Evolutionary conservation across 1,140 invertebrate species (phyloP).

Genomic region (Drosophila tsacasi): DNA sequence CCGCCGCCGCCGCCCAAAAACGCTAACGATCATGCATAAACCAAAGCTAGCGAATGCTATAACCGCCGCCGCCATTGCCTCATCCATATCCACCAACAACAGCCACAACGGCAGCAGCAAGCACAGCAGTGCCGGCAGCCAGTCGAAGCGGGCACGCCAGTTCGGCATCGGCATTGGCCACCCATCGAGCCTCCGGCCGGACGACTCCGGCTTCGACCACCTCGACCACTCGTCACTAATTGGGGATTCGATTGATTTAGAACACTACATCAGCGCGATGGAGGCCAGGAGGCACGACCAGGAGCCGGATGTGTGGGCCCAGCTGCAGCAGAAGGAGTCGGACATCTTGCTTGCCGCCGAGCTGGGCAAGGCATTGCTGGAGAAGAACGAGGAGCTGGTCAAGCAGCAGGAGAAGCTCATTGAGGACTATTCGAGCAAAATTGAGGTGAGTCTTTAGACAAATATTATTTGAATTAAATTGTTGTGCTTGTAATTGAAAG

Average conservation of each 20-base stretch:
- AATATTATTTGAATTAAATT: neutral
- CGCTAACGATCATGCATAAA: conserved; percentile 83
- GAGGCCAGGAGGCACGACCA: conserved; percentile 85
- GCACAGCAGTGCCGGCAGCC: conserved; percentile 50
- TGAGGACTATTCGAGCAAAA: conserved; percentile 95
- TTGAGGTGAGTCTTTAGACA: conserved; percentile 91
- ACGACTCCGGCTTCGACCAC: conserved; percentile 59
- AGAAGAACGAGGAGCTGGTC: conserved; percentile 96
- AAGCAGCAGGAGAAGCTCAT: conserved; percentile 93
- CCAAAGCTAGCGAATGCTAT: conserved; percentile 77
- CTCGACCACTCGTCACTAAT: conserved; percentile 68
- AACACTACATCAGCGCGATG: conserved; percentile 87
- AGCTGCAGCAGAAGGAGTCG: conserved; percentile 96
- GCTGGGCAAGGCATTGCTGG: conserved; percentile 96
- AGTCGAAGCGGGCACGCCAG: conserved; percentile 51
- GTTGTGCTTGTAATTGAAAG: neutral
- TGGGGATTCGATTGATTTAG: conserved; percentile 85
- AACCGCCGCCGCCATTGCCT: conserved; percentile 81
- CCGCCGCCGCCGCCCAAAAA: conserved; percentile 18
- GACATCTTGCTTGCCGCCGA: conserved; percentile 97
- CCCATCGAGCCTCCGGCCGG: conserved; percentile 27
- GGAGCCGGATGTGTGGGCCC: conserved; percentile 91
- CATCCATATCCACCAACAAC: conserved; percentile 77
- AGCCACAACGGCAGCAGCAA: conserved; percentile 44
- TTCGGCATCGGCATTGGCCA: conserved; percentile 32